Evolutionary conservation across 2,113 vertebrate genomes (phyloP), one percentile per base, ranked within the genome.

Genomic region (Oxygymnocypris stewartii): DNA sequence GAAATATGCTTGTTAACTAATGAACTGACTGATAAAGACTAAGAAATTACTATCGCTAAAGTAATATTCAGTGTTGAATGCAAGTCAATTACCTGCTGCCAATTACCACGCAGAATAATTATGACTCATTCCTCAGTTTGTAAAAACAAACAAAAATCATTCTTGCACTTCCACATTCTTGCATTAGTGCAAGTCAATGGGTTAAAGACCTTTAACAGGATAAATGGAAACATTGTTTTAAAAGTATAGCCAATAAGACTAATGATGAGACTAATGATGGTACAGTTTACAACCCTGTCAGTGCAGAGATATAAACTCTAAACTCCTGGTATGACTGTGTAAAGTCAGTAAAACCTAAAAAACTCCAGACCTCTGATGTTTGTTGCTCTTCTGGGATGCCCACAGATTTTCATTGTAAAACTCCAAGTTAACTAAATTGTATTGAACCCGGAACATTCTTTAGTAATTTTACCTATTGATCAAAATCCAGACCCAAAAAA

Each of bases 1-100:
- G 9, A 84, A 74, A 31, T 54, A 69, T 42, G 37, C 47, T 65
- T 80, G 40, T 63, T 75, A 67, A 67, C 63, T 12, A 67, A 31
- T 31, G 28, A 28, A 28, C 4, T 65, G 12, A 28, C 28, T 67
- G n/a, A 4, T 28, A 75, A 47, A 75, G 23, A 25, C 23, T 47
- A 40, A 47, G 10, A 42, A 74, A 42, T 12, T 0, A 71, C 67
- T 74, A 44, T 44, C 14, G 23, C 73, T 75, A 25, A 74, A 42
- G 73, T 2, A 47, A 75, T 47, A 28, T 75, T 75, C 73, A 3
- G 23, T 5, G 23, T 25, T 73, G 4, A n/a, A 13, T 42, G 37
- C 18, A 74, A 74, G 20, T 74, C 10, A 12, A 3, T 42, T 16
- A 31, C 16, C 16, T 14, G 16, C 14, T 18, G 28, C 9, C 31